Evolutionary conservation across 2,888 invertebrate species (phyloP), one percentile per base, ranked within the genome.

Genomic region (Ectemnius cavifrons): DNA sequence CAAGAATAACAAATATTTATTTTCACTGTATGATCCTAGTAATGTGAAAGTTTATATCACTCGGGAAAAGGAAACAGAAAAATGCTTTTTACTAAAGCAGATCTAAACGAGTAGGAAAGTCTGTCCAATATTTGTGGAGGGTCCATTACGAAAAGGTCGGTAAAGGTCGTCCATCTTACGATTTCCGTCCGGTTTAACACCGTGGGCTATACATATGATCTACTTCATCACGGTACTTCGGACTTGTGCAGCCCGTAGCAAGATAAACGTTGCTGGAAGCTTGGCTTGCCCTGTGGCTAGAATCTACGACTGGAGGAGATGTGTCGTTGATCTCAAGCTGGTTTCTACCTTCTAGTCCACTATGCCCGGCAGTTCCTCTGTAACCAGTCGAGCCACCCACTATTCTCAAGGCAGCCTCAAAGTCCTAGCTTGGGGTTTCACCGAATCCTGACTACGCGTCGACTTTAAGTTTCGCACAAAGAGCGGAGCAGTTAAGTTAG

Each of bases 391-490:
- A 52, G 45, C 74, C 52, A 64, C 57, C 56, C 28, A 56, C 56
- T 63, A 63, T 64, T 65, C 69, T 62, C 45, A 20, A 28, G 23
- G 61, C 62, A 64, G 67, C 71, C 73, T 74, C 75, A 81, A 82
- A 81, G 83, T 80, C 75, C 73, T 64, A 63, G 61, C 49, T 37
- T 61, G 27, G 27, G 49, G 20, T 63, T n/a, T 52, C 61, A 65
- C 20, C 71, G 67, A 27, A 18, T 52, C 59, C 57, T 20, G 27
- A 16, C 71, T 71, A 72, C 67, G 71, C 59, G 66, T 66, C 57
- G 74, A 75, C 79, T 78, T 85, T 76, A 81, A 84, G 84, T 85
- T 84, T 78, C 69, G 63, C 75, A 79, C 81, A 77, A 79, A 81
- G 81, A 81, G 75, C 78, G 59, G 71, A 75, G 76, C 80, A 74